Evolutionary conservation across 2,113 vertebrate species (phyloP), one percentile per base, ranked within the genome.

Genomic region (Anoura caudifer): DNA sequence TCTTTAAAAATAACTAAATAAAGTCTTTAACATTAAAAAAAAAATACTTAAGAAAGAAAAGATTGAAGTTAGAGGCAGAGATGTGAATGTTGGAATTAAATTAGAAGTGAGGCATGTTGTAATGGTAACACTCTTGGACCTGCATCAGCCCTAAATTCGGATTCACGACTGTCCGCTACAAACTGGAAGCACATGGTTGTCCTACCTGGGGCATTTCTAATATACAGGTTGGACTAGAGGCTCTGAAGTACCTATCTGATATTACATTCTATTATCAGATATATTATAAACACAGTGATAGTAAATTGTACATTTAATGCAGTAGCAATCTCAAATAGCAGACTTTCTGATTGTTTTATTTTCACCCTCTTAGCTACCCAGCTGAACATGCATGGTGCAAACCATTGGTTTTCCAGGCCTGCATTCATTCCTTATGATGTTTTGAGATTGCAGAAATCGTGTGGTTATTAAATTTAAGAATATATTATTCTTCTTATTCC

Each of bases 391-490:
- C 52, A 20, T 95, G 75, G 61, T 96, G 63, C 26, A 80, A 47
- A 94, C 54, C n/a, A 7, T 41, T 93, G 26, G 5, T 91, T 91
- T 88, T 72, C 67, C 22, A 61, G 67, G 33, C 56, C 82, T 90
- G 52, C 36, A 50, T 95, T 80, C 19, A 3, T 81, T 94, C 73
- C 85, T 24, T 91, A 6, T 47, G 24, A 61, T 89, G 54, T 67
- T 63, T 86, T 95, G 45, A 84, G 10, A 67, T 81, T 52, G 56
- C 52, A 50, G 45, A 76, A 94, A 91, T 80, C 47, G 5, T 70
- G 19, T 91, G 69, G 45, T 89, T 91, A 47, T 75, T 97, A 43
- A 95, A 92, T 5, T 80, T 90, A 94, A 91, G 45, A 17, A 59
- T 88, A 11, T 54, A 79, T 75, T n/a, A n/a, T n/a, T n/a, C n/a